Base-by-base conservation (phyloP, 2,888 invertebrate genomes). In the Thecophora atra region DNA sequence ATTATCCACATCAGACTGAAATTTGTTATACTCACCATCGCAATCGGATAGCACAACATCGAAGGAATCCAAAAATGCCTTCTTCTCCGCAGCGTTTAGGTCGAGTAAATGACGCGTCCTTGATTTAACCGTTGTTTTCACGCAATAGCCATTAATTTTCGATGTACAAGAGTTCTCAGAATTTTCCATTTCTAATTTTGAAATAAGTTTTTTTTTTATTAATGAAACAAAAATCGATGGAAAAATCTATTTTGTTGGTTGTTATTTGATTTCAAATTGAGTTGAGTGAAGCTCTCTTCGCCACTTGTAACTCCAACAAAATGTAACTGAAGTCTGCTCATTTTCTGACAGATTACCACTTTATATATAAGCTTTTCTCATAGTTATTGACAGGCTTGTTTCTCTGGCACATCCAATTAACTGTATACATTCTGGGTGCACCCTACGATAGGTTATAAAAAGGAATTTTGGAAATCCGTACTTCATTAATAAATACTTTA, bases 21-120 rank as follows among this genome's bases (percentile, higher is more conserved):
- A 37, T 54, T 24, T 19, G n/a, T n/a, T n/a, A 37, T 51, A 76
- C 83, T 82, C 81, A 88, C 89, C 90, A 82, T 90, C 89, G 80
- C 89, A 89, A 79, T 89, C 90, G 71, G 88, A 88, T 56, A 90
- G 81, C 70, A 90, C 87, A 47, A 86, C 87, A 76, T 90, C 89
- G 74, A 89, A 87, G 15, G 87, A 87, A 58, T 87, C 78, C 1
- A 89, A 70, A 75, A 86, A 86, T 26, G 77, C 66, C 67, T 74
- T 75, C 71, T 82, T 76, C 75, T 84, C 82, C n/a, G 78, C 72
- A 1, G 42, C 37, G 28, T 52, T 74, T 30, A 77, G 67, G 21
- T 76, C 65, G 52, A 77, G 52, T 37, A 77, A 73, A 73, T 77
- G 74, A 60, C 17, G 73, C 13, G 72, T 19, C 68, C 68, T 73